Evolutionary conservation across 2,797 vertebrate species (phyloP).

Genomic region (Pantherophis alleghaniensis): DNA sequence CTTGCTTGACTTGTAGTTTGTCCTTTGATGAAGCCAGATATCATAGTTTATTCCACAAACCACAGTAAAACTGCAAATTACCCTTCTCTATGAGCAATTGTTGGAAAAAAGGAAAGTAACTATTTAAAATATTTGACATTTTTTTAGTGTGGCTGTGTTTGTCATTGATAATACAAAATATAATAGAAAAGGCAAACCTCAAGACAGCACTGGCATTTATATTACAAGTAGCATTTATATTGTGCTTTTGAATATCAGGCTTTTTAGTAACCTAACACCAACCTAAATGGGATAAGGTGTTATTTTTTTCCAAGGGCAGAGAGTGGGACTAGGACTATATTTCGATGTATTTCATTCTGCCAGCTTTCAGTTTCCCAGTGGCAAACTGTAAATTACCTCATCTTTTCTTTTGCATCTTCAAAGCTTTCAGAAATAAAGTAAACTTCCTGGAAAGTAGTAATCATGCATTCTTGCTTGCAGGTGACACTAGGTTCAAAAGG

Average conservation of each 20-base stretch:
- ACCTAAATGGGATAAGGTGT: background rate
- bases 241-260: background rate
- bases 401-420: conserved; percentile 95
- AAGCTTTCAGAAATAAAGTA: conserved; percentile 96
- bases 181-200: background rate
- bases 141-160: background rate
- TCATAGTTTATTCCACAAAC: background rate
- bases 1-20: background rate
- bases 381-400: conserved; percentile 78
- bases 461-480: conserved; percentile 93
- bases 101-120: background rate
- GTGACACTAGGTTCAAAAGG: conserved; percentile 89
- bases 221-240: background rate
- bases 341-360: background rate
- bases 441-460: conserved; percentile 94
- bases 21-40: background rate
- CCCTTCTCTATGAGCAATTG: background rate
- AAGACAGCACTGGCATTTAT: background rate
- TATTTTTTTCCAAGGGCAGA: background rate
- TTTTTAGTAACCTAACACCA: background rate
- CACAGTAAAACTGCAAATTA: background rate
- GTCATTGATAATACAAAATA: background rate
- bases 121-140: background rate
- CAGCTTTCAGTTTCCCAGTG: background rate
- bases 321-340: no score